Evolutionary conservation across 2,113 vertebrate genomes (phyloP).

Genomic region (Rutilus rutilus): DNA sequence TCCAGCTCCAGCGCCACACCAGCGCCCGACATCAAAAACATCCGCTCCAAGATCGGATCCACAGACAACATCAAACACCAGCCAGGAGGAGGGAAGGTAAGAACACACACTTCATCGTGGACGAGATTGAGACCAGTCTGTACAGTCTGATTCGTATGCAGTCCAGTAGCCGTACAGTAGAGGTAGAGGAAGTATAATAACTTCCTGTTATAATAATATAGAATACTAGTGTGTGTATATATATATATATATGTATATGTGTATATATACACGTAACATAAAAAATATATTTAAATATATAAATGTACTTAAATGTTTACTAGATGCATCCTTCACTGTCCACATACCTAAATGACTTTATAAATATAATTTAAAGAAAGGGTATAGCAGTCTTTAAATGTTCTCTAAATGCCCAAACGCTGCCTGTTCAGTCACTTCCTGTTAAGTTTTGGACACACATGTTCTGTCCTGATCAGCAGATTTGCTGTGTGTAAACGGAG

Average conservation of each 20-base stretch:
- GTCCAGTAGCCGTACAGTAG: background rate
- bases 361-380: background rate
- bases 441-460: background rate
- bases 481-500: background rate
- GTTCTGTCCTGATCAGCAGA: too few species aligned
- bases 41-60: constrained; percentile 91
- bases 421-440: background rate
- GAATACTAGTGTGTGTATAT: too few species aligned
- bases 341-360: background rate
- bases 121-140: background rate
- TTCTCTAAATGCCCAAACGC: background rate
- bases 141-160: background rate
- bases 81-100: constrained; percentile 93
- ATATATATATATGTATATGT: too few species aligned
- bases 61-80: constrained; percentile 93
- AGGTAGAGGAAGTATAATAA: too few species aligned
- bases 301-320: too few species aligned
- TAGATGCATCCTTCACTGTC: too few species aligned
- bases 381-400: too few species aligned
- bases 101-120: background rate
- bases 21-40: constrained; percentile 80
- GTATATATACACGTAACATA: too few species aligned
- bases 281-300: too few species aligned
- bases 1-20: constrained; percentile 68
- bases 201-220: too few species aligned